phyloP scores from a whole-genome alignment of 2,888 invertebrate species.

The Clusia tigrina region DNA sequence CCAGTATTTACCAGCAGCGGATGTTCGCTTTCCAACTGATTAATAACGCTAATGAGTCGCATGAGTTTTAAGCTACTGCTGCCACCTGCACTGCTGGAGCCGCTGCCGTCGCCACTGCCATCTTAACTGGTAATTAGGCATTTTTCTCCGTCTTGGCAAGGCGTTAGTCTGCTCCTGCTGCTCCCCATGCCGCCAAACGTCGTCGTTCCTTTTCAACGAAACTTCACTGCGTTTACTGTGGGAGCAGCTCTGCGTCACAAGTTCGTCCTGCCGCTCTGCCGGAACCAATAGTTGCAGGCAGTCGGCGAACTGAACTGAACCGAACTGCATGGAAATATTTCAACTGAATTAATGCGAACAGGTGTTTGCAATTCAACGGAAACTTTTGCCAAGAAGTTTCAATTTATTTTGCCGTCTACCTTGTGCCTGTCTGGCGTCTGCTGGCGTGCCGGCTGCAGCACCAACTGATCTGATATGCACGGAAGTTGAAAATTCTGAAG shows the following conservation, averaged over 20 bases:
- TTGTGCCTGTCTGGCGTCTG: neutral
- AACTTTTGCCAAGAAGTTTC: conserved; percentile 22
- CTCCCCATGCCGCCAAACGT: too few relatives aligned
- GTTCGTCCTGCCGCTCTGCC: too few relatives aligned
- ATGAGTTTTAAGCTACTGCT: conserved; percentile 27
- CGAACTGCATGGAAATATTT: too few relatives aligned
- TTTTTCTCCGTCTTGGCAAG: conserved; percentile 18
- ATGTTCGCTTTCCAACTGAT: conserved; percentile 35
- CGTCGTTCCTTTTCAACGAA: too few relatives aligned
- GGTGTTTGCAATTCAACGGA: conserved; percentile 26
- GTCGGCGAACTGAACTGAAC: too few relatives aligned
- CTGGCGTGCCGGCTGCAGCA: neutral
- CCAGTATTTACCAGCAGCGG: too few relatives aligned
- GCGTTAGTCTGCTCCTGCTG: neutral
- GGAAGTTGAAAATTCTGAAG: conserved; percentile 13
- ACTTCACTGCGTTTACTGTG: too few relatives aligned
- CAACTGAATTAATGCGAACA: conserved; percentile 19
- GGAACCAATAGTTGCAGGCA: too few relatives aligned
- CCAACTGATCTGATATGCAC: neutral
- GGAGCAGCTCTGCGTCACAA: too few relatives aligned
- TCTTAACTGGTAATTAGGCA: conserved; percentile 20
- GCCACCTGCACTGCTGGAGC: neutral
- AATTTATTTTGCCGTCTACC: neutral
- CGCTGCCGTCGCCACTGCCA: neutral
- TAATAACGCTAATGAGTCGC: conserved; percentile 41